These are phyloP conservation scores for Lichenostomus cassidix DNA, from an alignment of 2,113 vertebrate genomes.

Conservation along the genomic window DNA sequence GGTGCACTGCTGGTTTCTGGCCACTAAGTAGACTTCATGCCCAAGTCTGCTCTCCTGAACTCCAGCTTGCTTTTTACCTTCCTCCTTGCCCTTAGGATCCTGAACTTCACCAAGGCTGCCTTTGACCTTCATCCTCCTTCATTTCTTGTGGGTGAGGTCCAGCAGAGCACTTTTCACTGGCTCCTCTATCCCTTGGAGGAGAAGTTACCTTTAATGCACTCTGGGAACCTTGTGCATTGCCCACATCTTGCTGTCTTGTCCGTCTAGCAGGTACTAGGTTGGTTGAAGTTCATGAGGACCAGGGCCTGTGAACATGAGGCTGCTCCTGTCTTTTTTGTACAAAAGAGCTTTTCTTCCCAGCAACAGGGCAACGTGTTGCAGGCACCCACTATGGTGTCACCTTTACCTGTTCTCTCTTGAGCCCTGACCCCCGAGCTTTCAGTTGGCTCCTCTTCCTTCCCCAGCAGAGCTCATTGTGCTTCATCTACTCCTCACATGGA, in stretches of 20 bases:
- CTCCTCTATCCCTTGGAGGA: neutral
- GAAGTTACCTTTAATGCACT: neutral
- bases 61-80: neutral
- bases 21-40: neutral
- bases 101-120: neutral
- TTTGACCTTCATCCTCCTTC: neutral
- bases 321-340: neutral
- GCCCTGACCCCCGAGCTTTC: neutral
- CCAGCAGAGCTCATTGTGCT: neutral
- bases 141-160: neutral
- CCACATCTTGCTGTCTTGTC: neutral
- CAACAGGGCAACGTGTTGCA: neutral
- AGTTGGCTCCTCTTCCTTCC: neutral
- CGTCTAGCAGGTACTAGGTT: neutral
- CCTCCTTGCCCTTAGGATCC: neutral
- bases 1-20: neutral
- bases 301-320: neutral
- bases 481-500: neutral
- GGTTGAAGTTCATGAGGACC: neutral
- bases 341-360: neutral
- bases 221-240: neutral
- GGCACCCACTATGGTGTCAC: neutral
- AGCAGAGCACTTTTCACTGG: neutral
- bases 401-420: neutral
- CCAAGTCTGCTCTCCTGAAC: neutral